Evolutionary conservation across 2,888 invertebrate genomes (phyloP), one percentile per base, ranked within the genome.

Genomic region (Gymnocheta viridis): DNA sequence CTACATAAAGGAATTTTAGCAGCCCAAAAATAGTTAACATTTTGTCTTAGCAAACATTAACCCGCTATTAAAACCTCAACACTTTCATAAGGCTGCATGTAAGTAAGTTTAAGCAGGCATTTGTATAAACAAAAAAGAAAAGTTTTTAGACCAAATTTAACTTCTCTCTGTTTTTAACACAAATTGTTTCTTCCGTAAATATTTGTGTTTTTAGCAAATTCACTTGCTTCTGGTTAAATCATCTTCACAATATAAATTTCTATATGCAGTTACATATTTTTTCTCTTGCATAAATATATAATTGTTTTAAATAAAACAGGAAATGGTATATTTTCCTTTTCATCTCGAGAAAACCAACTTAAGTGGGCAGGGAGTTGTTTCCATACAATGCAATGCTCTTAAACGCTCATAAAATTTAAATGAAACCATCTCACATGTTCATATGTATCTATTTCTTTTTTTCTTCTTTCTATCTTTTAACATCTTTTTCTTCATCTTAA

Each of bases 401-500:
- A 70, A 80, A 47, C 41, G 49, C 29, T 44, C 58, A 80, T 77
- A 81, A 77, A 81, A 77, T 62, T 47, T 62, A 62, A 69, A 69
- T 81, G 54, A 51, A 81, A 69, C 54, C 69, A 60, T 29, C 54
- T 64, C 9, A 62, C 27, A 35, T 54, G 47, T 54, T 47, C 49
- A 27, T n/a, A n/a, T n/a, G n/a, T 24, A 49, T 67, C 44, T 35
- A 41, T 62, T 62, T 0, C 19, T 47, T 19, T 1, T 51, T 27
- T 24, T 27, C 0, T n/a, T 17, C 64, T 12, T 49, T 17, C 0
- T 38, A 51, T 12, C 10, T 32, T 27, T 35, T 56, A 27, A 62
- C 44, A 32, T 32, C 32, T 70, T 58, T 51, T 79, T 66, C 72
- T 60, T 27, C 19, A 35, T 38, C 49, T 73, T 81, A 84, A 84